Evolutionary conservation across 2,797 vertebrate species (phyloP).

Genomic region (Pangasius mekongensis): DNA sequence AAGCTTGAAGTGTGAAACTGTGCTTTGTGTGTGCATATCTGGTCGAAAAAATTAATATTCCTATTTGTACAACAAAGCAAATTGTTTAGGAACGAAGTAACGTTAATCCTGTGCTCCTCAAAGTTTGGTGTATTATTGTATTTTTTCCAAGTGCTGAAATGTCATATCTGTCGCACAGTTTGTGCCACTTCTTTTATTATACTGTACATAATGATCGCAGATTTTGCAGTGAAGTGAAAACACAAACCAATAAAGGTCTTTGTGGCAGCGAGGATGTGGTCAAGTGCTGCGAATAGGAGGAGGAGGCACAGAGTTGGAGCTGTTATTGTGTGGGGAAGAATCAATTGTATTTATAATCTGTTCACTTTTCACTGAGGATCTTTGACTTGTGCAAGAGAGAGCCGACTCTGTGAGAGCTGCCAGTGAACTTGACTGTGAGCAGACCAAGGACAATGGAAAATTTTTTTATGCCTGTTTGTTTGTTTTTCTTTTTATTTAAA

Average conservation of each 20-base stretch:
- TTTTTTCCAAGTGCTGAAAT: neutral
- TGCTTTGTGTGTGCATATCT: neutral
- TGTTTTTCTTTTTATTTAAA: neutral
- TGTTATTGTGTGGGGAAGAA: neutral
- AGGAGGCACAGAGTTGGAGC: neutral
- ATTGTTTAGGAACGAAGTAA: neutral
- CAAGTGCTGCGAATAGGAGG: neutral
- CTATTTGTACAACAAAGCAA: neutral
- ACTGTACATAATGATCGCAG: neutral
- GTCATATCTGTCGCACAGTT: neutral
- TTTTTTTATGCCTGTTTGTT: neutral
- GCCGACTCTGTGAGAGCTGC: neutral
- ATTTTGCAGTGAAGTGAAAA: neutral
- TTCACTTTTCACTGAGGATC: neutral
- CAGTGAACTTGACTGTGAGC: neutral
- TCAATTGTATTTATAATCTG: neutral
- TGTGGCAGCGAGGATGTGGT: neutral
- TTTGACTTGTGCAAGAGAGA: neutral
- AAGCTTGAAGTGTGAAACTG: neutral
- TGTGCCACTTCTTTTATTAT: neutral
- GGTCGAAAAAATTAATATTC: neutral
- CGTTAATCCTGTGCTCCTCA: neutral
- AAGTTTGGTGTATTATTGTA: neutral
- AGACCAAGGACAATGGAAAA: neutral
- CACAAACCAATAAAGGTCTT: neutral